Percentiles rank a stretch among this genome's conserved stretches.
Evolutionary conservation across 2,113 vertebrate genomes (phyloP).

Genomic region (Oreotragus oreotragus): DNA sequence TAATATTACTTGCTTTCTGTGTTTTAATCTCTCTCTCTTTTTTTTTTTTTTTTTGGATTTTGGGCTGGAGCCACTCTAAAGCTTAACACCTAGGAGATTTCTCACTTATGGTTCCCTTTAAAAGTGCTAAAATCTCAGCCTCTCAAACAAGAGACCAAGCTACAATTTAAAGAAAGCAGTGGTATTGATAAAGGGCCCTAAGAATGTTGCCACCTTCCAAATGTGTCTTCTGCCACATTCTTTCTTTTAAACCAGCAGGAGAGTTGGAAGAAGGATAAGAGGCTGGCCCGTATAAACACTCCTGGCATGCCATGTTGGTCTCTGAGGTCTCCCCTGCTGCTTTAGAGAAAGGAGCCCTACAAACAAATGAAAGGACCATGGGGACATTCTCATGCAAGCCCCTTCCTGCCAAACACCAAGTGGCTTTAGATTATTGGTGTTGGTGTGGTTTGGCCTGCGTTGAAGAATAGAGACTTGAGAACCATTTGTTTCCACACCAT

Average conservation of each 20-base stretch:
- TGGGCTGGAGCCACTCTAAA: constrained; percentile 68
- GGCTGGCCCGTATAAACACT: constrained; percentile 43
- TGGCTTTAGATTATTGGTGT: constrained; percentile 15
- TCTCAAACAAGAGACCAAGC: constrained; percentile 66
- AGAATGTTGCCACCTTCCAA: constrained; percentile 55
- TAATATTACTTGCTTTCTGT: constrained; percentile 65
- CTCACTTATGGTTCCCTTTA: constrained; percentile 70
- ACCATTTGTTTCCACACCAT: constrained; percentile 71
- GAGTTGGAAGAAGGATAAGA: constrained; percentile 70
- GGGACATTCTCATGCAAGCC: constrained; percentile 54
- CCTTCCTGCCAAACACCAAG: constrained; percentile 47
- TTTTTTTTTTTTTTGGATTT: constrained; percentile 40
- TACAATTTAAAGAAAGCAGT: constrained; percentile 59
- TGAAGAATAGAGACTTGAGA: constrained; percentile 60
- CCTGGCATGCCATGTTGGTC: constrained; percentile 41
- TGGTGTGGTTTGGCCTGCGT: neutral
- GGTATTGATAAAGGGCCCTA: constrained; percentile 54
- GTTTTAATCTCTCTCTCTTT: constrained; percentile 33
- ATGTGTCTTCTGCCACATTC: constrained; percentile 29
- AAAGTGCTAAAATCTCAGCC: constrained; percentile 75
- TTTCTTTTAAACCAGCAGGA: constrained; percentile 74
- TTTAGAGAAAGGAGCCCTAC: constrained; percentile 58
- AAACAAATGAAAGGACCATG: constrained; percentile 55
- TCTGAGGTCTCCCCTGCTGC: constrained; percentile 60
- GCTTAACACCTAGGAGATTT: constrained; percentile 72